Percentiles rank a stretch among this genome's conserved stretches.
phyloP scores from a whole-genome alignment of 1,140 invertebrate species.

The Scaptomyza montana region DNA sequence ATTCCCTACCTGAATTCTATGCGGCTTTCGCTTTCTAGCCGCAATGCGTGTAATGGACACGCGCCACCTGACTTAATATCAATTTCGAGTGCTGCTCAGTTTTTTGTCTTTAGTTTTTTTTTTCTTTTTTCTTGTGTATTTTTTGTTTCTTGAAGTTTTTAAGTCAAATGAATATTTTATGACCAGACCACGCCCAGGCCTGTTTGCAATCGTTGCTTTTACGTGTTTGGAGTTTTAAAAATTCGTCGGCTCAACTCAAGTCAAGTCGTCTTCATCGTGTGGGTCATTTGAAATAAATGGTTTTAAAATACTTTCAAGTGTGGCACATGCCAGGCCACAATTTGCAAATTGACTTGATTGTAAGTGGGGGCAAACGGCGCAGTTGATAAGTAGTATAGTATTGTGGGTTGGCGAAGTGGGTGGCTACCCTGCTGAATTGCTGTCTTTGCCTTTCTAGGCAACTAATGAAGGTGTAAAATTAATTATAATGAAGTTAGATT shows the following conservation, averaged over 20 bases:
- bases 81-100: slow-evolving; percentile 51
- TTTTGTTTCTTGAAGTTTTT: slow-evolving; percentile 65
- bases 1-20: slow-evolving; percentile 8
- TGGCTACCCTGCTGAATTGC: slow-evolving; percentile 7
- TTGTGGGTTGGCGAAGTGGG: too few species aligned
- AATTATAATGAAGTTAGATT: slow-evolving; percentile 47
- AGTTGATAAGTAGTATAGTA: too few species aligned
- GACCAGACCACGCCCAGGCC: slow-evolving; percentile 23
- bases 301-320: slow-evolving; percentile 70
- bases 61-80: slow-evolving; percentile 80
- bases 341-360: slow-evolving; percentile 68
- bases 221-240: slow-evolving; percentile 62
- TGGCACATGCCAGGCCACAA: slow-evolving; percentile 40
- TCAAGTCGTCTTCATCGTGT: slow-evolving; percentile 45
- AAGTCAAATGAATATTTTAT: slow-evolving; percentile 82
- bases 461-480: slow-evolving; percentile 54
- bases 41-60: slow-evolving; percentile 77
- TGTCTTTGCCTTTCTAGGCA: slow-evolving; percentile 13
- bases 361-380: slow-evolving; percentile 9
- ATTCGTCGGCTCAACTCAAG: slow-evolving; percentile 32
- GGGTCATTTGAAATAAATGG: slow-evolving; percentile 62
- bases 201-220: slow-evolving; percentile 44
- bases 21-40: slow-evolving; percentile 57
- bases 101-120: slow-evolving; percentile 13
- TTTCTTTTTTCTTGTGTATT: slow-evolving; percentile 2